These are phyloP conservation scores for Egretta garzetta DNA, from an alignment of 2,113 vertebrate genomes.

Conservation along the genomic window DNA sequence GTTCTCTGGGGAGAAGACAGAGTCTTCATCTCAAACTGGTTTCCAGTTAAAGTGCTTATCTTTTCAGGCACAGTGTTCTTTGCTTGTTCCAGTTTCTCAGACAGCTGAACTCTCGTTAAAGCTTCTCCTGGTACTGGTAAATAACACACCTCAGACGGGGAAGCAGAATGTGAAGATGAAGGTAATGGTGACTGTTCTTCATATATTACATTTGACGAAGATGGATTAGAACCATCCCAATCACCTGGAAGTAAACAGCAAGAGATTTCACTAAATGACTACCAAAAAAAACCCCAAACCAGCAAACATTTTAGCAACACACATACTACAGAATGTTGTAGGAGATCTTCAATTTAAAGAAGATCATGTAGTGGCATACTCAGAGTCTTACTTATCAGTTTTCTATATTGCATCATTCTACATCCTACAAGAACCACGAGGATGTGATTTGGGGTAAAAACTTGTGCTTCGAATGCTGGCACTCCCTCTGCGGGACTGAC, in stretches of 20 bases:
- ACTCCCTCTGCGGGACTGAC: background rate
- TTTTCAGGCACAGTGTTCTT: slow-evolving; percentile 68
- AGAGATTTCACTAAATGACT: background rate
- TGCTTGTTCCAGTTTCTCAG: slow-evolving; percentile 66
- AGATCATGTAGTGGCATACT: rapidly evolving
- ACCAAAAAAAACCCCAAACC: background rate
- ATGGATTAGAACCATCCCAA: slow-evolving; percentile 81
- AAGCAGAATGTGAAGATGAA: slow-evolving; percentile 79
- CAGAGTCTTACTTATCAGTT: background rate
- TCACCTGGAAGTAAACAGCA: slow-evolving; percentile 75
- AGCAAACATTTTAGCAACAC: background rate
- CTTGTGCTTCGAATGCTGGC: background rate
- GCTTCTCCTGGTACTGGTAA: slow-evolving; percentile 73
- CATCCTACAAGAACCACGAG: background rate
- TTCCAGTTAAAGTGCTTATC: slow-evolving; percentile 73
- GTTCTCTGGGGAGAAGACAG: slow-evolving; percentile 53
- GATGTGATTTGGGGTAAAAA: background rate
- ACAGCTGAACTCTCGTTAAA: slow-evolving; percentile 59
- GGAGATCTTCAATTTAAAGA: background rate
- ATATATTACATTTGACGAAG: slow-evolving; percentile 84
- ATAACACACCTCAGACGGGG: slow-evolving; percentile 76
- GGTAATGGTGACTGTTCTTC: slow-evolving; percentile 81
- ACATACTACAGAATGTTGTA: background rate
- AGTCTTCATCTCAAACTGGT: slow-evolving; percentile 43
- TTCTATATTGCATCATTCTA: background rate